Conservation (phyloP, 2,113 vertebrate species). For the human (Homo sapiens) region DNA sequence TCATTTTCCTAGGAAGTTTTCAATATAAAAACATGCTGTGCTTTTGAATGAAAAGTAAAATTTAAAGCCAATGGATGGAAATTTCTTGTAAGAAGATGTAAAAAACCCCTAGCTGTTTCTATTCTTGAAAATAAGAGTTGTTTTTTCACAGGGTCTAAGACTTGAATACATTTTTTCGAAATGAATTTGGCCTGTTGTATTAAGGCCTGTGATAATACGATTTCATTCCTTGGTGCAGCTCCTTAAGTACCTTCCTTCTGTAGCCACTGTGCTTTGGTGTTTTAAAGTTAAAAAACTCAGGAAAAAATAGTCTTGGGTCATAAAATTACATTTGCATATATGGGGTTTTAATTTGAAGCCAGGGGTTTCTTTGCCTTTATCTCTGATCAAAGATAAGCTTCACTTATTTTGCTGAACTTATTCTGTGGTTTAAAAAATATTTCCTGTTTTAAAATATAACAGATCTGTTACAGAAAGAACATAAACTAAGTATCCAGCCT, state of each 20-base stretch:
- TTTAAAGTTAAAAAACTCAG: not conserved
- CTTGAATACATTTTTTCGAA: not conserved
- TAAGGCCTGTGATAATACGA: not conserved
- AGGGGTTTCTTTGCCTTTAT: not conserved
- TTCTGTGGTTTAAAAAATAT: not conserved
- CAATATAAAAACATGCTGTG: conserved; percentile 14
- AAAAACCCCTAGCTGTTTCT: not conserved
- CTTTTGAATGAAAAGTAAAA: conserved; percentile 66
- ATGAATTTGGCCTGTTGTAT: not conserved
- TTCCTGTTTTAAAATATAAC: not conserved
- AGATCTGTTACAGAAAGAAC: not conserved
- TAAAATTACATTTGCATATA: not conserved
- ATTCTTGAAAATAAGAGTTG: conserved; percentile 71
- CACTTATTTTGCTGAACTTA: not conserved
- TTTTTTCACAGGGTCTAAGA: conserved; percentile 56
- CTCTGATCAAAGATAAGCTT: not conserved
- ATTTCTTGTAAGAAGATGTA: conserved; percentile 66
- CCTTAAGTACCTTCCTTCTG: fast-evolving
- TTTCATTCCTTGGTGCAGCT: not conserved
- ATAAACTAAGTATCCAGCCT: not conserved
- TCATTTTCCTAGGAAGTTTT: conserved; percentile 59
- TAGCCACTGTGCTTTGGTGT: not conserved
- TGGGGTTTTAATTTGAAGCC: conserved; percentile 5
- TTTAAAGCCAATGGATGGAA: conserved; percentile 65
- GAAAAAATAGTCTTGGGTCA: not conserved